Conservation (phyloP, 2,797 vertebrate species). For the Neosilurus mollespiculum region DNA sequence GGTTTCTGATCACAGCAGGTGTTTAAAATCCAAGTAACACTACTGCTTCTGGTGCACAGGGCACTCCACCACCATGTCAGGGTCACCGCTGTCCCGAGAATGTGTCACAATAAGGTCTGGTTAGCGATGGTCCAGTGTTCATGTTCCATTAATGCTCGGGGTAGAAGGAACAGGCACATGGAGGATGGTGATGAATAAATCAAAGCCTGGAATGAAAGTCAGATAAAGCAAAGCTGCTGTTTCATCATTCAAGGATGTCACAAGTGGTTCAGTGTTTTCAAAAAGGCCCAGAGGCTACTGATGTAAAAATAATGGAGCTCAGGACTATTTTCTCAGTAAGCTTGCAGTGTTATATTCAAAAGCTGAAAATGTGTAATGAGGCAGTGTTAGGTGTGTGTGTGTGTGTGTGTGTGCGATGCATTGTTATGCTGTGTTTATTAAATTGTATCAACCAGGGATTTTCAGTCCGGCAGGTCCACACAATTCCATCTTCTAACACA, state of each 20-base stretch:
- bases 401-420: too few relatives aligned
- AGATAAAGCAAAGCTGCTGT: not conserved
- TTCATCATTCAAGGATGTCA: slow-evolving; percentile 5
- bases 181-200: slow-evolving; percentile 13
- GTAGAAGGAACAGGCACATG: not conserved
- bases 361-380: not conserved
- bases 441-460: not conserved
- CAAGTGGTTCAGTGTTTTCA: slow-evolving; percentile 4
- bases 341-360: not conserved
- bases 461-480: not conserved
- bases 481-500: slow-evolving; percentile 12
- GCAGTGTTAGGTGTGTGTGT: not conserved
- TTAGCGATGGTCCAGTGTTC: not conserved
- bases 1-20: not conserved
- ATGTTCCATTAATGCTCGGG: not conserved
- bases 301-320: not conserved
- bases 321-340: slow-evolving; percentile 1
- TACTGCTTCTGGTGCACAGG: not conserved
- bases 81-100: not conserved
- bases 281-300: not conserved
- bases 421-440: not conserved
- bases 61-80: not conserved
- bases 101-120: not conserved
- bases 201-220: not conserved
- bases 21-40: not conserved